Percentiles rank a stretch among this genome's conserved stretches.
Evolutionary conservation across 2,888 invertebrate genomes (phyloP).

Genomic region (Dexiosoma caninum): DNA sequence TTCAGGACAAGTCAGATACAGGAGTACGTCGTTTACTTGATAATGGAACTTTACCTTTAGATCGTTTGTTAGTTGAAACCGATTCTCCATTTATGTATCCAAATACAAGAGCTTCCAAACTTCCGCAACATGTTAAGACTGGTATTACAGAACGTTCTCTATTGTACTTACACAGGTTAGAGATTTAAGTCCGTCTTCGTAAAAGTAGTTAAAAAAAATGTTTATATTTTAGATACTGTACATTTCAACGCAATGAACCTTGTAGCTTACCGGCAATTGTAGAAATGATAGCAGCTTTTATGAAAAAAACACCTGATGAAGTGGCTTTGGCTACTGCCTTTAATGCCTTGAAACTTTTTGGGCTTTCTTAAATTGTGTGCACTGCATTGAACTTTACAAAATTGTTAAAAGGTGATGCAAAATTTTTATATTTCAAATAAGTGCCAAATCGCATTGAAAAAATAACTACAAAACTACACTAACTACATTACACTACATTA

Average conservation of each 20-base stretch:
- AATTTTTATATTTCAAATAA: constrained; percentile 38
- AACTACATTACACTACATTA: not conserved
- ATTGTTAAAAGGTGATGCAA: constrained; percentile 40
- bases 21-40: constrained; percentile 91
- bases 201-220: not conserved
- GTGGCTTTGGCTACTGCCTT: constrained; percentile 93
- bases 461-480: constrained; percentile 3
- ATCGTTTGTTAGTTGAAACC: constrained; percentile 91
- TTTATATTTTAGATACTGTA: constrained; percentile 84
- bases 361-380: constrained; percentile 81
- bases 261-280: constrained; percentile 95
- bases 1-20: constrained; percentile 91
- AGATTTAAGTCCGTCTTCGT: not conserved
- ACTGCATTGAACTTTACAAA: constrained; percentile 13
- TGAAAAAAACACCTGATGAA: constrained; percentile 91
- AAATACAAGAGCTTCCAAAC: constrained; percentile 93
- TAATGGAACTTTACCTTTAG: constrained; percentile 88
- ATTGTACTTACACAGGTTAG: constrained; percentile 77
- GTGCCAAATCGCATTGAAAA: constrained; percentile 54
- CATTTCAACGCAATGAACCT: constrained; percentile 97
- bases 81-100: constrained; percentile 98
- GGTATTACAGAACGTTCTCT: constrained; percentile 88
- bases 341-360: constrained; percentile 93
- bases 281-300: constrained; percentile 95
- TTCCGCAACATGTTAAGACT: constrained; percentile 92